Base-by-base conservation (phyloP, 2,888 invertebrate species). In the Opisthograptis luteolata region DNA sequence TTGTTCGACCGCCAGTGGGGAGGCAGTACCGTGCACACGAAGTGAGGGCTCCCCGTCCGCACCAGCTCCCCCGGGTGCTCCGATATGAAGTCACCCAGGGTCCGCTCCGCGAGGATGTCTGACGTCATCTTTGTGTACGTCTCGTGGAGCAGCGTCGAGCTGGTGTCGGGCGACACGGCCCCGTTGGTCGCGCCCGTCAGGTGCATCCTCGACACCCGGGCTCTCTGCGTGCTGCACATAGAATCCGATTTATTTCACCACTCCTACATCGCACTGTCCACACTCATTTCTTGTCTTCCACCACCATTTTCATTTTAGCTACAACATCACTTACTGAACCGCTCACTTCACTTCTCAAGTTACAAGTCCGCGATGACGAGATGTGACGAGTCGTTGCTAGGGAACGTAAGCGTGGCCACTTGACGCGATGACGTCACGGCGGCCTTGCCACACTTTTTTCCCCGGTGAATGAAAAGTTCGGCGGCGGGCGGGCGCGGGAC, bases 1-100 rank as follows among this genome's bases (percentile, higher is more conserved):
- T 99, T 99, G 90, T 99, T 99, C 43, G 98, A 98, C 62, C 99
- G 93, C 99, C 99, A 99, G 82, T 99, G 99, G 1, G 95, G 94
- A 52, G 99, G 99, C 67, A 99, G 88, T 31, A 96, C 96, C 24
- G 98, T 97, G 87, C 99, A 99, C 58, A 99, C 96, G 72, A 99
- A 95, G 82, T 98, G 96, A 19, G 99, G 99, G 76, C 97, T 97
- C 65, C 96, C 94, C 24, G 99, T 99, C 73, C 97, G 92, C 65
- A 98, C 96, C 68, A 98, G 91, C 85, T 98, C 98, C 20, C 97
- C 97, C 3, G 97, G 97, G 87, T 97, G 97, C 79, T 97, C 97
- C 51, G 96, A 96, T 59, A 97, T 89, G 75, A 97, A 95, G 79
- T 96, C 96, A 39, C 96, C 96, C 54, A 97, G 91, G 4, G 97